phyloP scores from a whole-genome alignment of 2,797 vertebrate species.

The Hyperoplus immaculatus region DNA sequence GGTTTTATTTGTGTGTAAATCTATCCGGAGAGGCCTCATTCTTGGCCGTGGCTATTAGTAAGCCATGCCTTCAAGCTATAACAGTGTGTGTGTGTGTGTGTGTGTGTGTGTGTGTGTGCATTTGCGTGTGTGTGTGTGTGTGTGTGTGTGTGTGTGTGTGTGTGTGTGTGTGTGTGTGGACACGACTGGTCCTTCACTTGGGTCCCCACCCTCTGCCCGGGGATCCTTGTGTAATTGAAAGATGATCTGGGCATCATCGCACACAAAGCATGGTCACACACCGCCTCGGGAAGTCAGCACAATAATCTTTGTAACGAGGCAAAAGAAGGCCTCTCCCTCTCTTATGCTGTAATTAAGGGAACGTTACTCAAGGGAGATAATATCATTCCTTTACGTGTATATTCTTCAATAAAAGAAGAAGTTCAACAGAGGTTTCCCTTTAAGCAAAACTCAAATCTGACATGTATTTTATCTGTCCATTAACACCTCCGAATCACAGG shows the following conservation, averaged over 20 bases:
- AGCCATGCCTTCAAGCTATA: slow-evolving; percentile 76
- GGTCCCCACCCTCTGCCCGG: slow-evolving; percentile 78
- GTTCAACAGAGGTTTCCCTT: slow-evolving; percentile 37
- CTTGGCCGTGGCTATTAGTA: slow-evolving; percentile 70
- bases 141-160: slow-evolving; percentile 24
- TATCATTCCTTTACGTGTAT: slow-evolving; percentile 47
- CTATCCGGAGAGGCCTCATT: slow-evolving; percentile 81
- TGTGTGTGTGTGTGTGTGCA: slow-evolving; percentile 46
- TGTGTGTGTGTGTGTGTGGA: slow-evolving; percentile 54
- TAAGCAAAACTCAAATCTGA: slow-evolving; percentile 31
- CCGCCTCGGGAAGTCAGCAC: slow-evolving; percentile 76
- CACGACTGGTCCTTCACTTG: slow-evolving; percentile 75
- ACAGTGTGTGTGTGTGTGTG: slow-evolving; percentile 44
- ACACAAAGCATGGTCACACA: slow-evolving; percentile 79
- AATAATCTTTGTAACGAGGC: slow-evolving; percentile 81
- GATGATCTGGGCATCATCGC: slow-evolving; percentile 78
- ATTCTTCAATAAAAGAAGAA: slow-evolving; percentile 28
- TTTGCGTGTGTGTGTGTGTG: slow-evolving; percentile 39
- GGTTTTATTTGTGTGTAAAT: slow-evolving; percentile 83
- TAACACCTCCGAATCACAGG: slow-evolving; percentile 21
- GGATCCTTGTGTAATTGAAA: slow-evolving; percentile 81
- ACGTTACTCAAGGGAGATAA: slow-evolving; percentile 55
- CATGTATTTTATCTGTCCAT: background rate
- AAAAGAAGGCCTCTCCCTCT: slow-evolving; percentile 52
- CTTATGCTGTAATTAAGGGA: slow-evolving; percentile 61